A percentile compares a stretch with the other conserved stretches of the same genome.
phyloP scores from a whole-genome alignment of 2,113 vertebrate species.

The Psilopogon haemacephalus region DNA sequence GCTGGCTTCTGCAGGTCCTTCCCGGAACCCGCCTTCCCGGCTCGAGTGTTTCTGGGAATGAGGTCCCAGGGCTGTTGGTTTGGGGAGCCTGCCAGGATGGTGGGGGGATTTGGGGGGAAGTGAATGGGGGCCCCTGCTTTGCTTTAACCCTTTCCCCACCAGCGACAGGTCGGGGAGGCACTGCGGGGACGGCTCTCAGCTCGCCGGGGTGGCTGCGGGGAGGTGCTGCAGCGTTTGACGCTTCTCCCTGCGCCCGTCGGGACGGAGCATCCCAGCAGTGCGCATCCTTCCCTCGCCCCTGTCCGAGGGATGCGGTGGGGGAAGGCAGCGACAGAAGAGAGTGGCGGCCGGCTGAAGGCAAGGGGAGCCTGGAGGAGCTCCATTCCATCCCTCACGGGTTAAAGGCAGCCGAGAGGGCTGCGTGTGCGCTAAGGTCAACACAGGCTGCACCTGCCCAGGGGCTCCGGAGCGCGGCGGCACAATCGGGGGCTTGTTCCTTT shows the following conservation, averaged over 20 bases:
- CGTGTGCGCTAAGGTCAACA: slow-evolving; percentile 65
- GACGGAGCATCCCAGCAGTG: accelerated
- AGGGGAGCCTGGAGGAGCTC: background rate
- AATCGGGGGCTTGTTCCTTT: slow-evolving; percentile 80
- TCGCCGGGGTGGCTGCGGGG: background rate
- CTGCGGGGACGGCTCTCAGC: accelerated
- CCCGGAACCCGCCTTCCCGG: slow-evolving; percentile 73
- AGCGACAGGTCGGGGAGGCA: accelerated
- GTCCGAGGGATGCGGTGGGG: background rate
- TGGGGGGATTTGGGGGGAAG: slow-evolving; percentile 67
- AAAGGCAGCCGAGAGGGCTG: slow-evolving; percentile 48
- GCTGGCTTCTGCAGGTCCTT: slow-evolving; percentile 57
- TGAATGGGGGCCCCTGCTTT: slow-evolving; percentile 14
- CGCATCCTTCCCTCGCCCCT: accelerated
- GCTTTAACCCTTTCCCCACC: slow-evolving; percentile 53
- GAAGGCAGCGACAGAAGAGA: background rate
- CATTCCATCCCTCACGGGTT: slow-evolving; percentile 53
- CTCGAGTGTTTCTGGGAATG: slow-evolving; percentile 63
- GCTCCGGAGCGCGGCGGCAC: slow-evolving; percentile 71
- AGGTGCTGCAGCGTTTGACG: accelerated
- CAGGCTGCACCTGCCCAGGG: slow-evolving; percentile 71
- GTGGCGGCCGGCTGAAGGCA: background rate
- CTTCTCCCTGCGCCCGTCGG: accelerated
- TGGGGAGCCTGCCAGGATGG: slow-evolving; percentile 67
- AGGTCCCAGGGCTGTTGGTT: slow-evolving; percentile 65